A percentile compares a stretch with the other conserved stretches of the same genome.
phyloP scores from a whole-genome alignment of 2,113 vertebrate species.

The Pelecanus crispus region DNA sequence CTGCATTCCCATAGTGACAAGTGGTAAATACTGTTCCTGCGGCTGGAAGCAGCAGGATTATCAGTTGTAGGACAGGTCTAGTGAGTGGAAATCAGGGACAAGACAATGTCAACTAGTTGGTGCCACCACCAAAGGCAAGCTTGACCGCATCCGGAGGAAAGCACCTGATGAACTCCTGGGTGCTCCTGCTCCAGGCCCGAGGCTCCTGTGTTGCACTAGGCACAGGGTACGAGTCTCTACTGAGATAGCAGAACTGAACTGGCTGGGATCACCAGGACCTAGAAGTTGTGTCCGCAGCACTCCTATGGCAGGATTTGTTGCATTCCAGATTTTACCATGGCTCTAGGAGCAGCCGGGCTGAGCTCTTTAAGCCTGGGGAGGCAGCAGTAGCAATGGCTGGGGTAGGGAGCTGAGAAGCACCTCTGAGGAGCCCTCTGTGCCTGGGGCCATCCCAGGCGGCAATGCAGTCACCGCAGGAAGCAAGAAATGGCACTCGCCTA shows the following conservation, averaged over 20 bases:
- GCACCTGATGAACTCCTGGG: background rate
- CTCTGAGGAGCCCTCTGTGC: background rate
- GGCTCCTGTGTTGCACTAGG: background rate
- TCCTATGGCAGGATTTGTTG: background rate
- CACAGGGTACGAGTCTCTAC: background rate
- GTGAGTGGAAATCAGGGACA: background rate
- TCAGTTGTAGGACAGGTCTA: background rate
- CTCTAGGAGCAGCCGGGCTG: background rate
- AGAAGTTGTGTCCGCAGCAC: background rate
- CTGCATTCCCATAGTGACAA: slow-evolving; percentile 8
- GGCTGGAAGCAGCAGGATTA: background rate
- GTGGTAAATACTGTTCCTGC: background rate
- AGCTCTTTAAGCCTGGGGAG: background rate
- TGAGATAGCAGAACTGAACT: background rate
- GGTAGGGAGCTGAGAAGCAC: background rate
- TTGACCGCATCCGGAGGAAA: background rate
- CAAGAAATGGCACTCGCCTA: background rate
- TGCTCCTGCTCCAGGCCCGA: background rate
- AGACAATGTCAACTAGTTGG: background rate
- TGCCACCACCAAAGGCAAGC: background rate
- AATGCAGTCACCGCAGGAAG: slow-evolving; percentile 1
- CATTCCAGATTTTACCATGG: background rate
- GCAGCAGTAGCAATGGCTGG: background rate
- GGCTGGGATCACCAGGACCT: slow-evolving; percentile 4
- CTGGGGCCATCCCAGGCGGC: background rate